Base-by-base conservation (phyloP, 2,797 vertebrate genomes). In the Gymnopithys bicolor region DNA sequence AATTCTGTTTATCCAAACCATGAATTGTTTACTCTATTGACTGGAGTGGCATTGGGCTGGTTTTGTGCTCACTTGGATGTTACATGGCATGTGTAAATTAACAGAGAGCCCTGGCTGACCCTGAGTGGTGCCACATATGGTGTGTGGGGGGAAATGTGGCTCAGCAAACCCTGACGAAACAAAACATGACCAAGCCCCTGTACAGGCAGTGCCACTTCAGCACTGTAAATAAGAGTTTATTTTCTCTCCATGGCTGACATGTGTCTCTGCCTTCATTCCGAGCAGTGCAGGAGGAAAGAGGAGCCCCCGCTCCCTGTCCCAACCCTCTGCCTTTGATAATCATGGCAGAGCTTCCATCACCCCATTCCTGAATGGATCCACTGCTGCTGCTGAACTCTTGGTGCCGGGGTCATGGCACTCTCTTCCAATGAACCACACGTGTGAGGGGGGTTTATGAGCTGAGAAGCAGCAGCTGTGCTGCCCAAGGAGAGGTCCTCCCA, bases 1-100 rank as follows among this genome's bases (percentile, higher is more conserved):
- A 94, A 97, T 96, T 96, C 96, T 97, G 97, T 97, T 97, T 97
- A 97, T 97, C 97, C 96, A 94, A 95, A 96, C 95, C 87, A 66
- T 87, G 92, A 86, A 78, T 66, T 97, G 96, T 97, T 97, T 96
- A 89, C 95, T 95, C 96, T 97, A 97, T 97, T 96, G 97, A 97
- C 97, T 96, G 96, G 90, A 79, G 90, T 82, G 68, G 93, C 89
- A 94, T 87, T 37, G 27, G 76, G 59, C 87, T 91, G 68, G 39
- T 84, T 95, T 91, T 92, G 92, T 71, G 33, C 69, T 92, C 80
- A 52, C 84, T 95, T 58, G 89, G 84, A 84, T 32, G 32, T 82
- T 88, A 59, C 55, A 21, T 77, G 37, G 33, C 76, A 75, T 68
- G 91, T 95, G 92, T 80, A 94, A 91, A 45, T 87, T 62, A 89